Percentiles rank a stretch among this genome's conserved stretches.
Conservation (phyloP, 2,888 invertebrate species). For the Oligia fasciuncula region DNA sequence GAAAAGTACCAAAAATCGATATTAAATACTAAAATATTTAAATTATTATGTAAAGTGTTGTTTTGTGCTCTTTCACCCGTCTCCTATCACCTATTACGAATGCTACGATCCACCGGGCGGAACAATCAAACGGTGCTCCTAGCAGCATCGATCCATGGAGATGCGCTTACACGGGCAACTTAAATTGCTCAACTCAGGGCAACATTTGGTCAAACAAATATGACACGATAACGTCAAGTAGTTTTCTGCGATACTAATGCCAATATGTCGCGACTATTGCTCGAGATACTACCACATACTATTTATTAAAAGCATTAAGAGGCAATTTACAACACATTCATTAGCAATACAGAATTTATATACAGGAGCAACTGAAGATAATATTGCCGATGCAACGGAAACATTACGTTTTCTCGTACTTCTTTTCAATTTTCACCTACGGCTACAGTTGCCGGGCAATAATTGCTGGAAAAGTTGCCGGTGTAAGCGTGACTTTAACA, state of each 20-base stretch:
- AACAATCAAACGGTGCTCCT: slow-evolving; percentile 73
- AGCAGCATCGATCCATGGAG: slow-evolving; percentile 70
- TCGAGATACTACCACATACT: not conserved
- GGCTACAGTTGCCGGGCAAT: slow-evolving; percentile 3
- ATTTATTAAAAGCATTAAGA: not conserved
- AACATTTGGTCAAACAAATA: not conserved
- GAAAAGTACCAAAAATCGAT: not conserved
- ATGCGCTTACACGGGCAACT: slow-evolving; percentile 28
- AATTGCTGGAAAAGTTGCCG: slow-evolving; percentile 1
- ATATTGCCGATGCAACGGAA: not conserved
- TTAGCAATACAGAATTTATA: not conserved
- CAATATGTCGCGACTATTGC: not conserved
- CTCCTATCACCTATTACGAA: slow-evolving; percentile 59
- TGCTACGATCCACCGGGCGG: slow-evolving; percentile 69
- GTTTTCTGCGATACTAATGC: not conserved
- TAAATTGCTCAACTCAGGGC: not conserved
- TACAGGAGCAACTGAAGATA: not conserved
- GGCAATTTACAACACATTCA: not conserved
- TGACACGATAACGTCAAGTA: not conserved
- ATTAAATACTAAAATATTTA: slow-evolving; percentile 24
- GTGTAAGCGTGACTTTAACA: slow-evolving; percentile 47
- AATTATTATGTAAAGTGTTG: slow-evolving; percentile 41
- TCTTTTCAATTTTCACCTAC: not conserved
- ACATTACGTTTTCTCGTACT: not conserved
- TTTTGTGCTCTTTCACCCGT: slow-evolving; percentile 57